A percentile compares a stretch with the other conserved stretches of the same genome.
Evolutionary conservation across 2,797 vertebrate species (phyloP).

Genomic region (Bryconaethiops microstoma): DNA sequence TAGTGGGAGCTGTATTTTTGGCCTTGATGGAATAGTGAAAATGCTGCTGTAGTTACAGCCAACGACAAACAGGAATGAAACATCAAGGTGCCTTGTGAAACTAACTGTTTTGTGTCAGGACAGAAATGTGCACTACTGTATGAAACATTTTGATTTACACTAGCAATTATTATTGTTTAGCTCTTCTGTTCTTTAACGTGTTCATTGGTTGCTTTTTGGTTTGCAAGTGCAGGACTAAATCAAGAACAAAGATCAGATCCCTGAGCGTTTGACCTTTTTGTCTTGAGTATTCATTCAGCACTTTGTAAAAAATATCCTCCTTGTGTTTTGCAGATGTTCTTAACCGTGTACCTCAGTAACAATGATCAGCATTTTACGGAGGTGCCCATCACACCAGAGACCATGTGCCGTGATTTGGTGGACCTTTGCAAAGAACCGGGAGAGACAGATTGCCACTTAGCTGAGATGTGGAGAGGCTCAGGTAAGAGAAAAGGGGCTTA

Average conservation of each 20-base stretch:
- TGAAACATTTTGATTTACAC: no score
- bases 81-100: no score
- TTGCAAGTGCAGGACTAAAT: no score
- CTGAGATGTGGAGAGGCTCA: conserved; percentile 93
- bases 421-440: conserved; percentile 96
- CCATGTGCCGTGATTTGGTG: conserved; percentile 91
- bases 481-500: conserved; percentile 74
- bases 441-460: conserved; percentile 90
- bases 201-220: no score
- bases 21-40: no score
- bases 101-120: no score
- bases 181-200: no score
- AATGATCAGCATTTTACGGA: conserved; percentile 98
- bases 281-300: background rate
- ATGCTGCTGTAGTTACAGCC: no score
- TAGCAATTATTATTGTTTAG: no score
- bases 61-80: no score
- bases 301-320: background rate
- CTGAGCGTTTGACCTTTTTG: background rate
- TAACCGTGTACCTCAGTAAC: conserved; percentile 98
- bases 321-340: conserved; percentile 54
- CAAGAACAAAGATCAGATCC: no score
- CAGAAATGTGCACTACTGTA: no score
- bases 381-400: conserved; percentile 95
- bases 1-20: background rate